Conservation (phyloP, 1,140 invertebrate species). For the Papilio polyxenes region DNA sequence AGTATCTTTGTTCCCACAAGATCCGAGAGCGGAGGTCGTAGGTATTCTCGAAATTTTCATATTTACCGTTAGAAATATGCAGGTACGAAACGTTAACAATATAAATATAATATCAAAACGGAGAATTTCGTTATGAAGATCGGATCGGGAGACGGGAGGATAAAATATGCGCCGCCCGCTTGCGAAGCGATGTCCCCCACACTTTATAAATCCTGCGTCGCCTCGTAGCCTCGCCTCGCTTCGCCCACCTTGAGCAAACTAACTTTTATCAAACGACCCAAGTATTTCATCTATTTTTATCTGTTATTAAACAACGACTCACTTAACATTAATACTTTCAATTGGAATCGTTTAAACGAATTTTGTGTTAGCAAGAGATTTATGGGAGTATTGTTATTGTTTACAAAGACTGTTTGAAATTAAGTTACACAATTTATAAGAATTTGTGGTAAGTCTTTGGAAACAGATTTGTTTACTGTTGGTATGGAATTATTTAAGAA, state of each 20-base stretch:
- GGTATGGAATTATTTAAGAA: not conserved
- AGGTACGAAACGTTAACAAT: constrained; percentile 78
- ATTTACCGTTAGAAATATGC: constrained; percentile 80
- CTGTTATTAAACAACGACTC: constrained; percentile 27
- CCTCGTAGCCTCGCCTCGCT: constrained; percentile 5
- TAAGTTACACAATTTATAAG: not conserved
- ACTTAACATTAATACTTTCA: constrained; percentile 25
- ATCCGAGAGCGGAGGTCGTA: constrained; percentile 65
- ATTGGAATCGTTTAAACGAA: not conserved
- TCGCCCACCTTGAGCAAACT: constrained; percentile 39
- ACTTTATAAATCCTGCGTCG: constrained; percentile 60
- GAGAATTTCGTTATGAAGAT: constrained; percentile 81
- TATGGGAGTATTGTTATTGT: not conserved
- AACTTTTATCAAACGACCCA: constrained; percentile 28
- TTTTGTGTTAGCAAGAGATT: not conserved
- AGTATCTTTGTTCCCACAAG: constrained; percentile 70
- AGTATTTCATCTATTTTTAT: constrained; percentile 35
- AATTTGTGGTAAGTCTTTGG: not conserved
- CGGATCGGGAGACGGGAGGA: constrained; percentile 69
- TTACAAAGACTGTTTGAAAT: not conserved
- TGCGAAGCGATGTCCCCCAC: constrained; percentile 49
- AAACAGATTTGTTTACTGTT: not conserved
- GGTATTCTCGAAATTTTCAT: constrained; percentile 79
- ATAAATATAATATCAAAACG: constrained; percentile 80
- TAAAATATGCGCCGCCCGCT: constrained; percentile 71